phyloP scores from a whole-genome alignment of 92 coral and sea anemone species.

The Epizoanthus scotinus region DNA sequence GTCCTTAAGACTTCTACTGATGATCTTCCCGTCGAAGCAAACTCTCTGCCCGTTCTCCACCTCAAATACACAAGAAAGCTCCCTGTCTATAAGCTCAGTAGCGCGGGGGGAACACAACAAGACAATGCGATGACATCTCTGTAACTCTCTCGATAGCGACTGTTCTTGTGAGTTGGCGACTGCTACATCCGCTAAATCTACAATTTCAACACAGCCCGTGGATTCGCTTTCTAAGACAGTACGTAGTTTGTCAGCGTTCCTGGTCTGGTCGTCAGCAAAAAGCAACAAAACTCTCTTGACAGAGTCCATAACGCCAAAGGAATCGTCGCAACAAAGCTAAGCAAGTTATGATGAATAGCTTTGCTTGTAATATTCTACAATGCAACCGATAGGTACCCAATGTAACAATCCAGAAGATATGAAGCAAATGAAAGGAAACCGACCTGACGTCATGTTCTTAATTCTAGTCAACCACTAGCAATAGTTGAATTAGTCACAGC shows the following conservation, averaged over 20 bases:
- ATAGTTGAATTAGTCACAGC: no score
- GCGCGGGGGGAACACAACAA: slow-evolving; percentile 69
- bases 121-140: slow-evolving; percentile 56
- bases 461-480: no score
- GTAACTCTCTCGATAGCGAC: slow-evolving; percentile 53
- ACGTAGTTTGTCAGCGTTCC: slow-evolving; percentile 65
- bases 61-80: slow-evolving; percentile 53
- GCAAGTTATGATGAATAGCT: background rate
- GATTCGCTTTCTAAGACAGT: slow-evolving; percentile 79
- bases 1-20: slow-evolving; percentile 57
- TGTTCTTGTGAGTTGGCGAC: slow-evolving; percentile 27
- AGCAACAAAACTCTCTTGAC: slow-evolving; percentile 64
- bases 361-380: background rate
- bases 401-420: background rate
- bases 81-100: slow-evolving; percentile 70
- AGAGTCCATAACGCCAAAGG: background rate
- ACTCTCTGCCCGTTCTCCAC: slow-evolving; percentile 64
- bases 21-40: slow-evolving; percentile 67
- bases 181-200: slow-evolving; percentile 65
- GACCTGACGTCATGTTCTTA: no score
- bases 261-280: slow-evolving; percentile 65
- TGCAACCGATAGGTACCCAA: background rate
- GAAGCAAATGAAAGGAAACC: no score
- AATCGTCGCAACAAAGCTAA: background rate
- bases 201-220: slow-evolving; percentile 53